phyloP scores from a whole-genome alignment of 2,888 invertebrate genomes.

The Morpho deidamia region DNA sequence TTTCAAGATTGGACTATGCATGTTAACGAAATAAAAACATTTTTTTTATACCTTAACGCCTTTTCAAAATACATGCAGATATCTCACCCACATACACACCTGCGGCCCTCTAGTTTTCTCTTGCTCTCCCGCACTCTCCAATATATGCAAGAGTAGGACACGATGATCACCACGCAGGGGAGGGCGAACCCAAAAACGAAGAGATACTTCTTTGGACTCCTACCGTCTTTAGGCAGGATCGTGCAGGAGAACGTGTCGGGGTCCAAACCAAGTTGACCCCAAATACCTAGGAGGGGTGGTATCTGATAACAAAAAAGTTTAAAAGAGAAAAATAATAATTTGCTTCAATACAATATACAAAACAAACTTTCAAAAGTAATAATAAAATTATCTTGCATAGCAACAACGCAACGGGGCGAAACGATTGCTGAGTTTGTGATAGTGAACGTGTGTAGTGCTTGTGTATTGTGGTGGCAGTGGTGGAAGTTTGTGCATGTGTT shows the following conservation, averaged over 20 bases:
- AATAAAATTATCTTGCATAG: too few species aligned
- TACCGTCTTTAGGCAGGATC: slow-evolving; percentile 85
- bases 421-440: too few species aligned
- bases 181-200: slow-evolving; percentile 90
- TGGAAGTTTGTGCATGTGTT: too few species aligned
- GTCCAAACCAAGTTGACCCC: slow-evolving; percentile 91
- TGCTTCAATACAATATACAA: background rate
- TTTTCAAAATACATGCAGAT: slow-evolving; percentile 19
- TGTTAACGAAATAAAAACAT: too few species aligned
- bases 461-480: too few species aligned
- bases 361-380: too few species aligned
- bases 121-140: slow-evolving; percentile 87
- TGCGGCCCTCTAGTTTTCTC: slow-evolving; percentile 84
- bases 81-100: slow-evolving; percentile 77
- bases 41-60: too few species aligned
- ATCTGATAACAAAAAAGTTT: slow-evolving; percentile 66
- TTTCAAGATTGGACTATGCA: too few species aligned
- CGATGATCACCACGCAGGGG: slow-evolving; percentile 90
- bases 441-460: too few species aligned
- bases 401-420: too few species aligned
- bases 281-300: slow-evolving; percentile 88
- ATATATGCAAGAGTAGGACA: slow-evolving; percentile 92
- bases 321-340: background rate
- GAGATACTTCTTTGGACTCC: slow-evolving; percentile 89
- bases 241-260: slow-evolving; percentile 92